Base-by-base conservation (phyloP, 2,113 vertebrate species). In the Centropus bengalensis region DNA sequence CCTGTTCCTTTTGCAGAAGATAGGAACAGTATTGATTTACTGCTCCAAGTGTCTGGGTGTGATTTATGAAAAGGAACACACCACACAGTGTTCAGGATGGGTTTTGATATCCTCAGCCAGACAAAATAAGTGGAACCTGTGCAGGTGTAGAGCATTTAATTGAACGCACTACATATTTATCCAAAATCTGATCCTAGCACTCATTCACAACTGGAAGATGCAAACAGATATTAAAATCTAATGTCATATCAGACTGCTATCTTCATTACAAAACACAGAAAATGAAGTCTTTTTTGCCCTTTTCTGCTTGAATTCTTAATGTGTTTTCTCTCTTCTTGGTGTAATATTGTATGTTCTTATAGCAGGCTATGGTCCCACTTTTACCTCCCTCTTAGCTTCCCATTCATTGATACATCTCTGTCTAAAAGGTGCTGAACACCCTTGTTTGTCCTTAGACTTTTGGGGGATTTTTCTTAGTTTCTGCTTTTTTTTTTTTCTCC, bases 11-110 rank as follows among this genome's bases (percentile, higher is more conserved):
- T 95, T 93, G 56, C 66, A 91, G 73, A 95, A 93, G 88, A 79
- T 88, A 85, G 91, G 28, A 96, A 86, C 49, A 85, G 64, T 93
- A 92, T 84, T 96, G 97, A 95, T 97, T 97, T 92, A 89, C 73
- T 59, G 68, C 44, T 96, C 47, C 47, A 94, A 70, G 69, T 73
- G 59, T 82, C 80, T 24, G 14, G 54, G 38, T 82, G 74, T 97
- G 96, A 96, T 97, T 97, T 97, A 97, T 95, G 90, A 74, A 79
- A 92, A 77, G 67, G 90, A 95, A 93, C 36, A 69, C 91, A 75
- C 60, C 69, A 95, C 88, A 85, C 2, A 26, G 73, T 89, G 59
- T 94, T 95, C 73, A 71, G 88, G 33, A 18, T 68, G 64, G 38
- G 36, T 66, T 94, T 89, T 88, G 75, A 68, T 71, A 68, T 93